phyloP scores from a whole-genome alignment of 1,140 invertebrate species.

The Archegozetes longisetosus region DNA sequence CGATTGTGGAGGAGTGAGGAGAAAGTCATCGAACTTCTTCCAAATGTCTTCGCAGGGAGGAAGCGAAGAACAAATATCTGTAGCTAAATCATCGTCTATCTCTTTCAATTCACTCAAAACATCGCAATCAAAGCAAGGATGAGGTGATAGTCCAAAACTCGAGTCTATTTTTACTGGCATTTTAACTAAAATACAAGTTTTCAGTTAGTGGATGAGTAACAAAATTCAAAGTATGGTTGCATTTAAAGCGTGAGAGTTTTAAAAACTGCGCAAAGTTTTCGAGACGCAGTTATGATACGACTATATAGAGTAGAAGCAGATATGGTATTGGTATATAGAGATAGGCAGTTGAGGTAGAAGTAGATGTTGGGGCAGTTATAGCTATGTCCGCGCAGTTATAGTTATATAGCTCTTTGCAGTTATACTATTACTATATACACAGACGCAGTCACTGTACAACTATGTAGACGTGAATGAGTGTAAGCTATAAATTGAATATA shows the following conservation, averaged over 20 bases:
- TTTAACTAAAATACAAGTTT: neutral
- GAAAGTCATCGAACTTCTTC: slow-evolving; percentile 11
- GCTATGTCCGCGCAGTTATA: too few relatives aligned
- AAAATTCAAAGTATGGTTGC: neutral
- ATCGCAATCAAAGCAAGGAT: slow-evolving; percentile 8
- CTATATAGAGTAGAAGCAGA: neutral
- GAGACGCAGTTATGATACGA: too few relatives aligned
- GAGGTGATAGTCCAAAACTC: neutral
- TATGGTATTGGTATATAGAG: too few relatives aligned
- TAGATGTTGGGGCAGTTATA: too few relatives aligned
- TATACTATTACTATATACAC: neutral
- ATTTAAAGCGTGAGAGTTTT: too few relatives aligned
- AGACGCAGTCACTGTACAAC: neutral
- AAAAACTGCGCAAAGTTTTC: too few relatives aligned
- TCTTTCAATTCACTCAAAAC: slow-evolving; percentile 3
- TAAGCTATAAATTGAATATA: neutral
- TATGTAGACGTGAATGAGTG: neutral
- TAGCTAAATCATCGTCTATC: neutral
- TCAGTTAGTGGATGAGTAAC: neutral
- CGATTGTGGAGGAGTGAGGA: slow-evolving; percentile 13
- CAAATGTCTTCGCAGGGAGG: slow-evolving; percentile 11
- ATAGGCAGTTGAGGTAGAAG: too few relatives aligned
- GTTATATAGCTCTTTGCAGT: too few relatives aligned
- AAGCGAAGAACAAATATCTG: neutral
- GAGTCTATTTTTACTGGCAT: slow-evolving; percentile 12